Base-by-base conservation (phyloP, 2,888 invertebrate species). In the Calliscelio sp. region DNA sequence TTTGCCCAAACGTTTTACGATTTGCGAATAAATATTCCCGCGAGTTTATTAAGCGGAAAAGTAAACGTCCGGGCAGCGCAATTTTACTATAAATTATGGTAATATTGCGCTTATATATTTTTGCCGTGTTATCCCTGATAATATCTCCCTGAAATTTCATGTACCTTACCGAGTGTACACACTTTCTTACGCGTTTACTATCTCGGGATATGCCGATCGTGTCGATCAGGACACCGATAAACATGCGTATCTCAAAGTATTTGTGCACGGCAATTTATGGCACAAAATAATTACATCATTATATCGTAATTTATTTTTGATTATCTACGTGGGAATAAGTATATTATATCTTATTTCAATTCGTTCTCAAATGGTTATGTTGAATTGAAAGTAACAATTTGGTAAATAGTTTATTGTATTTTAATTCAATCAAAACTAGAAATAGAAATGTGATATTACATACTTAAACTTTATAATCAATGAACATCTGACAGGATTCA, bases 141-240 rank as follows among this genome's bases (percentile, higher is more conserved):
- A 57, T 74, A 82, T 83, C 79, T 11, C 68, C 61, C 25, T 59
- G 68, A 83, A 61, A 83, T 79, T 83, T 83, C 83, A 79, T 83
- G 83, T 79, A 74, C 51, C 38, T 51, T 49, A 44, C 75, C 57
- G 65, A 25, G 44, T 20, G 41, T 71, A 71, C 82, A 66, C 68
- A 77, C 82, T 73, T 44, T 55, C 66, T 78, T 77, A 77, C 59
- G 73, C 78, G 78, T 46, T 63, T 66, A 75, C 81, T 63, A 55
- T 35, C 68, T 32, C 63, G 11, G 63, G 51, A 82, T 82, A 77
- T 82, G 71, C 68, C 70, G 79, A 79, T 83, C 79, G 83, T 53
- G 73, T 73, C 63, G 81, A 81, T 81, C 41, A 49, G 22, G 3
- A 49, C 81, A 44, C 75, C 78, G 83, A 83, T 83, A 83, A 78